A percentile compares a stretch with the other conserved stretches of the same genome.
Conservation (phyloP, 2,113 vertebrate genomes). For the Geococcyx californianus region DNA sequence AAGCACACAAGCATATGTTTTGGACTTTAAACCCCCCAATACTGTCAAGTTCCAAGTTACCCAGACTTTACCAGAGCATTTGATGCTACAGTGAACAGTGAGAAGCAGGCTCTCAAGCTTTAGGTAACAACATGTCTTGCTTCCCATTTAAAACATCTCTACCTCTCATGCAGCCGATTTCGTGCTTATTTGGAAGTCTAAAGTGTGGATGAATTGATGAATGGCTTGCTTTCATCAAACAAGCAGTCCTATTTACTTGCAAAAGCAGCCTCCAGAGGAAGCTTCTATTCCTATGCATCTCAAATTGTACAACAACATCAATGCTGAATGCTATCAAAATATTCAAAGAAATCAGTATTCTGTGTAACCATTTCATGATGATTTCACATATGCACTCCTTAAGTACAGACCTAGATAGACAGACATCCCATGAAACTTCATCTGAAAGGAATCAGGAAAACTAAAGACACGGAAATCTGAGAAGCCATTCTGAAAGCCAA, state of each 20-base stretch:
- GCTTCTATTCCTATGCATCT: not conserved
- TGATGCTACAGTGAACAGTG: not conserved
- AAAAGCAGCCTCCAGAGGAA: not conserved
- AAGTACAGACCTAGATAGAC: not conserved
- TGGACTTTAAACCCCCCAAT: not conserved
- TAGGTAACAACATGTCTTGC: not conserved
- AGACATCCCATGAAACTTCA: fast-evolving
- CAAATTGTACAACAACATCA: not conserved
- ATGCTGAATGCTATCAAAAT: not conserved
- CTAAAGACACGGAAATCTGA: not conserved
- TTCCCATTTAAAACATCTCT: not conserved
- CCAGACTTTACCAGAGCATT: not conserved
- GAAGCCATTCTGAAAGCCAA: not conserved
- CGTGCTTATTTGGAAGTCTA: not conserved
- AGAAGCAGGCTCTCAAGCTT: not conserved
- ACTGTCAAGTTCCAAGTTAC: not conserved
- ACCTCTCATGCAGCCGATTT: fast-evolving
- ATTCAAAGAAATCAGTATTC: not conserved
- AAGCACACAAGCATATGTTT: not conserved
- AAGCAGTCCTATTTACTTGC: not conserved
- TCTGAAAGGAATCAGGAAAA: not conserved
- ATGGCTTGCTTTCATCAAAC: not conserved
- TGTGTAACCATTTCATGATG: not conserved
- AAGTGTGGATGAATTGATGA: not conserved
- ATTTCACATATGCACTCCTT: not conserved